Evolutionary conservation across 2,797 vertebrate genomes (phyloP).

Genomic region (Luscinia luscinia): DNA sequence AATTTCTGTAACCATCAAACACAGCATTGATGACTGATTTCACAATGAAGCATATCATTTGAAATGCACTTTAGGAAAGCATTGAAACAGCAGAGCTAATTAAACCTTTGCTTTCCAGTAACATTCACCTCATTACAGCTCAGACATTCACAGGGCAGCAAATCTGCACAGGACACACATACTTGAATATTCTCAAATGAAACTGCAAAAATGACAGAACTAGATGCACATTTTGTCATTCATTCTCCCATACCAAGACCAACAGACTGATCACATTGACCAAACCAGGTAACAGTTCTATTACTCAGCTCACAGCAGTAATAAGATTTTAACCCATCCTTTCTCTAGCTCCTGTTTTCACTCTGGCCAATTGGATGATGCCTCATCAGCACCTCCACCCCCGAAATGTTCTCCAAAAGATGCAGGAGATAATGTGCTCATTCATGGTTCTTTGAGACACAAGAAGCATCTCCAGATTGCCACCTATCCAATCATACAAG

Average conservation of each 20-base stretch:
- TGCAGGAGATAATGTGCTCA: background rate
- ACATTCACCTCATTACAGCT: slow-evolving; percentile 7
- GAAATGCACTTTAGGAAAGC: slow-evolving; percentile 35
- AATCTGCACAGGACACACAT: background rate
- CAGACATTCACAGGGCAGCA: background rate
- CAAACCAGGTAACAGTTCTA: background rate
- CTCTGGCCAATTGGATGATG: background rate
- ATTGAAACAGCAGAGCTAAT: slow-evolving; percentile 23
- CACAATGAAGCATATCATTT: background rate
- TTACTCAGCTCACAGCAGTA: background rate
- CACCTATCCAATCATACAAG: background rate
- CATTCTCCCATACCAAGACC: background rate
- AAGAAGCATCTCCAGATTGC: background rate
- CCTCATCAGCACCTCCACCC: background rate
- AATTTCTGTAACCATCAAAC: slow-evolving; percentile 27
- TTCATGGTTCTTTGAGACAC: background rate
- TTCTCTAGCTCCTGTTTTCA: background rate
- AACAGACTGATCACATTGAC: background rate
- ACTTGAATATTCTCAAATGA: background rate
- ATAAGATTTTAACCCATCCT: background rate
- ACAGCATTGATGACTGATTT: background rate
- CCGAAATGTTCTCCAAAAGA: background rate
- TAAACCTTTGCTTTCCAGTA: slow-evolving; percentile 35
- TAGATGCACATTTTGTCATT: background rate
- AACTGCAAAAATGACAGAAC: background rate